Conservation (phyloP, 2,797 vertebrate genomes). For the Manis crassicaudata region DNA sequence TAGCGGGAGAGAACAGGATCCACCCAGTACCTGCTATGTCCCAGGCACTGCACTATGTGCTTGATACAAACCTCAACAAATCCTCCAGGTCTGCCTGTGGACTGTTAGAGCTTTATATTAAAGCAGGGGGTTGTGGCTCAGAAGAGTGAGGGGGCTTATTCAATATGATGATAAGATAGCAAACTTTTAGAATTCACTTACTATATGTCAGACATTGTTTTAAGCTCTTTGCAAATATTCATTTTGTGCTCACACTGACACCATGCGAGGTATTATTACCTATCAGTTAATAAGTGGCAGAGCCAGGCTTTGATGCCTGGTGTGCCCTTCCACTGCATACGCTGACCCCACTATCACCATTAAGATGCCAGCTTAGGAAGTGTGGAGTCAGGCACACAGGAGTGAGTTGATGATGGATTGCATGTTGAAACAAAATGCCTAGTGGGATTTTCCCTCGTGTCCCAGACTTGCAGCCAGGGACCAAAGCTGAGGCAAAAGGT, state of each 20-base stretch:
- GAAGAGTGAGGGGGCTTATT: slow-evolving; percentile 67
- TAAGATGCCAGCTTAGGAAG: not conserved
- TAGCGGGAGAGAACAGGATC: not conserved
- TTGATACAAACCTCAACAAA: too few species aligned
- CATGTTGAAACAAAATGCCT: not conserved
- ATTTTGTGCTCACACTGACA: not conserved
- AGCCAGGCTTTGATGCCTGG: not conserved
- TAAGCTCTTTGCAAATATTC: not conserved
- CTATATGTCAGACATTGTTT: not conserved
- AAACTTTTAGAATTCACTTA: not conserved
- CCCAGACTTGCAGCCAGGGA: not conserved
- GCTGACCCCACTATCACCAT: fast-evolving
- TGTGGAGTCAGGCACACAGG: not conserved
- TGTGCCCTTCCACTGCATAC: not conserved
- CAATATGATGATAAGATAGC: not conserved
- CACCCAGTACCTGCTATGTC: fast-evolving
- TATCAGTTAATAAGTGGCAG: not conserved
- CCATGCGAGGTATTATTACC: not conserved
- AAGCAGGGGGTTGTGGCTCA: slow-evolving; percentile 49
- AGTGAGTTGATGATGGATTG: not conserved
- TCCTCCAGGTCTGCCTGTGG: not conserved
- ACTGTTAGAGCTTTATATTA: not conserved
- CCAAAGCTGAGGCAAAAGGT: not conserved
- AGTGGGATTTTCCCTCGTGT: not conserved
- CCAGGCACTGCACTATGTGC: fast-evolving